phyloP scores from a whole-genome alignment of 2,888 invertebrate species.

The Drosophila nigricruria region DNA sequence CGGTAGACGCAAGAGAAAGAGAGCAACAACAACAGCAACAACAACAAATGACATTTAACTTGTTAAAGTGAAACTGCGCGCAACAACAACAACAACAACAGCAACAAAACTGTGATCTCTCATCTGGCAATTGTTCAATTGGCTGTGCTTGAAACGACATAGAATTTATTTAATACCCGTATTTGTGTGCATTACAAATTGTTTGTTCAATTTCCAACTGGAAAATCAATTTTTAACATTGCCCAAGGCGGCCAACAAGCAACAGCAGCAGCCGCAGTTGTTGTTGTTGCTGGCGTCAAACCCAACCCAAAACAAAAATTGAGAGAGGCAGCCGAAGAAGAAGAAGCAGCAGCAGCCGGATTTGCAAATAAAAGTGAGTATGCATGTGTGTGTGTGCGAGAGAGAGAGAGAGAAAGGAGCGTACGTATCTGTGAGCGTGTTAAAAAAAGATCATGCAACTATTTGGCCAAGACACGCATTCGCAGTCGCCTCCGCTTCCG shows the following conservation, averaged over 20 bases:
- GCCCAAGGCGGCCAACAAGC: conserved; percentile 63
- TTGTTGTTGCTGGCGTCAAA: conserved; percentile 57
- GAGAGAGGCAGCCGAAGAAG: conserved; percentile 50
- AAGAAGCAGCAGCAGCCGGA: conserved; percentile 65
- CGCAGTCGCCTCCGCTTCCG: conserved; percentile 63
- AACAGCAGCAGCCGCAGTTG: conserved; percentile 70
- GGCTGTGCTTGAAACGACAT: conserved; percentile 69
- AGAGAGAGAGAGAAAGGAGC: conserved; percentile 2
- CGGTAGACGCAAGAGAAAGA: conserved; percentile 62
- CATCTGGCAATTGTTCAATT: conserved; percentile 73
- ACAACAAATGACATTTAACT: conserved; percentile 68
- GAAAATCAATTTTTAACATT: conserved; percentile 79
- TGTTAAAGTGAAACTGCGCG: conserved; percentile 74
- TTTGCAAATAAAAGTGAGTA: conserved; percentile 76
- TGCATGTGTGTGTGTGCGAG: conserved; percentile 17
- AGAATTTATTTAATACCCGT: conserved; percentile 66
- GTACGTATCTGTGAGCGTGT: conserved; percentile 58
- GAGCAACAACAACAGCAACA: conserved; percentile 47
- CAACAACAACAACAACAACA: conserved; percentile 44
- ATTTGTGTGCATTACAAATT: conserved; percentile 61
- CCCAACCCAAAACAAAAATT: conserved; percentile 76
- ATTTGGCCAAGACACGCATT: conserved; percentile 68
- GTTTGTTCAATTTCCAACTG: conserved; percentile 67
- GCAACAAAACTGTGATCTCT: conserved; percentile 70
- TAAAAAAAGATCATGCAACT: conserved; percentile 73